phyloP scores from a whole-genome alignment of 53 echinoderm and acorn worm genomes.

The Patiria pectinifera region DNA sequence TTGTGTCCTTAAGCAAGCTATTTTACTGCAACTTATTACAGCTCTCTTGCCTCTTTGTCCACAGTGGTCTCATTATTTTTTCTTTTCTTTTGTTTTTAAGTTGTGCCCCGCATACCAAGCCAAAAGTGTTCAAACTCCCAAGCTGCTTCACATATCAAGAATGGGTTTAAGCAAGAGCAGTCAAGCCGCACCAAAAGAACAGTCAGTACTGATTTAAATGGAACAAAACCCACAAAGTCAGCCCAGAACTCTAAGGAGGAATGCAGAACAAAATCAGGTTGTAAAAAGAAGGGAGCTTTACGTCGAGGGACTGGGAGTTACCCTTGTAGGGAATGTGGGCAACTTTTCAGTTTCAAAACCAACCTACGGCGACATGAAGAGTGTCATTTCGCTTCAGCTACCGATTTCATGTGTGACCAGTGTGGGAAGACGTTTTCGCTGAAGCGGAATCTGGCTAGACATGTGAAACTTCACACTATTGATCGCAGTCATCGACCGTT shows the following conservation, averaged over 20 bases:
- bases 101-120: neutral
- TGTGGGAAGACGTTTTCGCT: conserved; percentile 44
- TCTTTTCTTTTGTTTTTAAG: neutral
- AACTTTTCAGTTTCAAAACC: conserved; percentile 68
- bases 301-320: conserved; percentile 43
- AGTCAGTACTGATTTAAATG: neutral
- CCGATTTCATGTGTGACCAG: conserved; percentile 12
- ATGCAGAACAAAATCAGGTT: neutral
- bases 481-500: neutral
- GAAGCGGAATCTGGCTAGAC: conserved; percentile 23
- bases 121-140: neutral
- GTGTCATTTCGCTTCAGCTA: conserved; percentile 49
- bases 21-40: no score
- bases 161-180: neutral
- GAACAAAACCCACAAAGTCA: neutral
- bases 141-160: neutral
- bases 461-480: conserved; percentile 4
- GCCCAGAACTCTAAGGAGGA: neutral
- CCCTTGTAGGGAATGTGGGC: conserved; percentile 57
- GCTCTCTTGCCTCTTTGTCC: no score
- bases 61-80: neutral
- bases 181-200: neutral
- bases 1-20: no score
- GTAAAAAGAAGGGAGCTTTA: neutral
- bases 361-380: conserved; percentile 75